Evolutionary conservation across 2,888 invertebrate species (phyloP), one percentile per base, ranked within the genome.

Genomic region (Agriopis marginaria): DNA sequence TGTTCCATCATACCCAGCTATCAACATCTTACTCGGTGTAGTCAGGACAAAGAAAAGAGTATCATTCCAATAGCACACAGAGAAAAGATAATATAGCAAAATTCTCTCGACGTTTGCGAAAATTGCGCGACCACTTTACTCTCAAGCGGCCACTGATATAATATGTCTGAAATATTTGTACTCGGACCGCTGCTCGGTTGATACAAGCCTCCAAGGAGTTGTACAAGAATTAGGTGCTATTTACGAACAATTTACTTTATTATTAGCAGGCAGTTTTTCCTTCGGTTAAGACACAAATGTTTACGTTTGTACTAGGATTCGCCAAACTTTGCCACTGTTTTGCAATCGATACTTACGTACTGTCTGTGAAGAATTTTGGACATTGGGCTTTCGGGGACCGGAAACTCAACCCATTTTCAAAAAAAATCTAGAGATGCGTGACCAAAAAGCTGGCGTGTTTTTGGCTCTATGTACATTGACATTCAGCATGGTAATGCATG

Each of bases 161-260:
- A 58, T 45, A 85, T 85, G 81, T 83, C 81, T 78, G 75, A 84
- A 87, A 84, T 87, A 91, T 90, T 89, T 86, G 76, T 85, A 82
- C 84, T 84, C 80, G 81, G 70, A 66, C 67, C 74, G 82, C 76
- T 81, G 81, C 45, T 81, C 12, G 58, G 14, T 14, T 83, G 53
- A 86, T 87, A 87, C 83, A 84, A 83, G 82, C 75, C 87, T 84
- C 86, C 23, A 73, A 81, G 86, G 88, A 84, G 64, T 59, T 66
- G 61, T 70, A 49, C 44, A 63, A 10, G 64, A 45, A 67, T 63
- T 66, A 70, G 62, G 63, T 58, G 12, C 32, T 66, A 55, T 66
- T 61, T 62, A 62, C 56, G 45, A 56, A 55, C 56, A 56, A 49
- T 47, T 7, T n/a, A 23, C 47, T 54, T n/a, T 32, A 49, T 11